Evolutionary conservation across 2,797 vertebrate species (phyloP), one percentile per base, ranked within the genome.

Genomic region (Poeciliopsis infans): DNA sequence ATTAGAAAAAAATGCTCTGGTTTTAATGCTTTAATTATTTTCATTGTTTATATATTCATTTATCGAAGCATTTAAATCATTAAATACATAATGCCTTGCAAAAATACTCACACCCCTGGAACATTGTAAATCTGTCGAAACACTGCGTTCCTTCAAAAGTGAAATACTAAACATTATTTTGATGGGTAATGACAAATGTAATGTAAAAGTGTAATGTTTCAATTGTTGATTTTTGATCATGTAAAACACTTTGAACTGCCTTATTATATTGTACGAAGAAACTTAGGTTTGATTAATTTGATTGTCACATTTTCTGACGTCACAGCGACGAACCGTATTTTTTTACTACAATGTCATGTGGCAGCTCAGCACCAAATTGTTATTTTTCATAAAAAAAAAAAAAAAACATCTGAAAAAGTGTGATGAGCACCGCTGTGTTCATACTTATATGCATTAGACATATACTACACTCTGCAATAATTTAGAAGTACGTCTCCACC

Each of bases 1-100:
- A 75, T 77, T 33, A 71, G 75, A 15, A 72, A 79, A 79, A 77
- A 78, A 72, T 15, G 57, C 71, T 73, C 77, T 31, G 18, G 25
- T 43, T 81, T 78, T 5, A 45, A 66, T 23, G 39, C 36, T 57
- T 89, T 33, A 68, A 75, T 23, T 39, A 70, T 61, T 68, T 73
- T 73, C 25, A 57, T 45, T 25, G 51, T 68, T 5, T 46, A 31
- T 49, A 47, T 33, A 0, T 11, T 51, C 4, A n/a, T 70, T 59
- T 71, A 61, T 23, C 31, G 28, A 51, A 25, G 61, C 64, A 28
- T 76, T 76, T 20, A 43, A 53, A 73, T 79, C 20, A 16, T 23
- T 64, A 61, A 61, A 16, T 55, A n/a, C 41, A 28, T n/a, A 46
- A n/a, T 46, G 41, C 25, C 25, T 46, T 71, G 43, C n/a, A 25